Evolutionary conservation across 1,140 invertebrate genomes (phyloP), one percentile per base, ranked within the genome.

Genomic region (Drosophila pachea): DNA sequence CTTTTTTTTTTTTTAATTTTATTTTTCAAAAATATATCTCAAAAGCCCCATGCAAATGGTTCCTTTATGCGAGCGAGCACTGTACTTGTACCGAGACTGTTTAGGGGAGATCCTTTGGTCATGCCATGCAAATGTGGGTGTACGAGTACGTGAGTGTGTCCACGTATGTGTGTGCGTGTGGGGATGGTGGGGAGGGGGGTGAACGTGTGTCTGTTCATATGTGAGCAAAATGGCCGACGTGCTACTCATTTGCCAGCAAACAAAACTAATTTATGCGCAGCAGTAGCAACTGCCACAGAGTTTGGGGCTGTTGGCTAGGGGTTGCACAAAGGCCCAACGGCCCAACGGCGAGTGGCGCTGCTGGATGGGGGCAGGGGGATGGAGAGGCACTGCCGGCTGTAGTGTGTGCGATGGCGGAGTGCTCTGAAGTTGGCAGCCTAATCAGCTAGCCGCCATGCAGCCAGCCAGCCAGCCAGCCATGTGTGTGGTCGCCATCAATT

Each of bases 221-320:
- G 59, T 75, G 58, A 52, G 58, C 76, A 79, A 74, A 55, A 78
- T 78, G 70, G 75, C 74, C 76, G 76, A 56, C 43, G 16, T 22
- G 14, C 43, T 22, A 70, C 70, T 78, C 72, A 77, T 77, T 77
- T 77, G 74, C 74, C 74, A 69, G 60, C 74, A 73, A 43, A 56
- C 76, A 79, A 78, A 75, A 75, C 73, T 78, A 78, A 78, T 78
- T 79, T 78, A 78, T 78, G 76, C 76, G 73, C 78, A 79, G 9
- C 31, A 62, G 35, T 22, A 55, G 22, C 12, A 35, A 40, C 9
- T 7, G 16, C 16, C 14, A 48, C 42, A 32, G 54, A 8, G 31
- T 11, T 45, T 12, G 59, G 16, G 31, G 0, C 38, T 42, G 22
- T 5, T 40, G 11, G 9, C 6, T 16, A 9, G 32, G 48, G 32